These are phyloP conservation scores for Calidris pugnax DNA, from an alignment of 2,113 vertebrate species.

Conservation along the genomic window DNA sequence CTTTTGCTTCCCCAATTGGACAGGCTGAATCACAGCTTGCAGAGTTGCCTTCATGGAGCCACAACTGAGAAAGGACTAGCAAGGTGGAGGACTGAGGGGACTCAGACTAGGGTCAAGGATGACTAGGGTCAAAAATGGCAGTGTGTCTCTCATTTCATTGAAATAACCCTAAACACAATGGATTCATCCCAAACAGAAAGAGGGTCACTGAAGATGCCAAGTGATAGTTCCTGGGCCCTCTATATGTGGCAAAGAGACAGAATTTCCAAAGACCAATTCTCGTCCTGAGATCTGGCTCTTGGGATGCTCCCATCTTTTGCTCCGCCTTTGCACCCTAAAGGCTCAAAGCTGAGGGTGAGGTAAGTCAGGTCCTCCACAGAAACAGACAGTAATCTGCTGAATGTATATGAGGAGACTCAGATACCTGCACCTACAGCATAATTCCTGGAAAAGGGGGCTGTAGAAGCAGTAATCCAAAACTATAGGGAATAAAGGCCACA, in stretches of 20 bases:
- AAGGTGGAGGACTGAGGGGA: background rate
- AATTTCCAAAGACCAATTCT: background rate
- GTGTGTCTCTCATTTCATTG: background rate
- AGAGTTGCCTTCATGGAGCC: background rate
- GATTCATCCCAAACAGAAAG: background rate
- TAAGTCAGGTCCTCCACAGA: background rate
- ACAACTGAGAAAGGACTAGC: background rate
- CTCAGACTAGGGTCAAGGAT: background rate
- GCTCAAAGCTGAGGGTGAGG: background rate
- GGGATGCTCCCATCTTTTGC: background rate
- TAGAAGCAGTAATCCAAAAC: background rate
- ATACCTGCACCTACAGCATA: background rate
- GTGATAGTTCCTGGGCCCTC: background rate
- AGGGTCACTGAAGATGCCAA: background rate
- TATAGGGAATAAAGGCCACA: background rate
- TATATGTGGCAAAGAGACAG: background rate
- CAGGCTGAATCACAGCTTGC: background rate
- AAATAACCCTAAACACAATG: background rate
- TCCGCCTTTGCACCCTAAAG: background rate
- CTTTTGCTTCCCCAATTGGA: background rate
- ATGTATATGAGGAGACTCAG: background rate
- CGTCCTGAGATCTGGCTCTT: background rate
- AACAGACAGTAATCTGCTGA: background rate
- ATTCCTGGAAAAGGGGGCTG: background rate
- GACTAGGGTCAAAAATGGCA: background rate